A percentile compares a stretch with the other conserved stretches of the same genome.
phyloP scores from a whole-genome alignment of 2,113 vertebrate genomes.

The Chlorodrepanis virens region DNA sequence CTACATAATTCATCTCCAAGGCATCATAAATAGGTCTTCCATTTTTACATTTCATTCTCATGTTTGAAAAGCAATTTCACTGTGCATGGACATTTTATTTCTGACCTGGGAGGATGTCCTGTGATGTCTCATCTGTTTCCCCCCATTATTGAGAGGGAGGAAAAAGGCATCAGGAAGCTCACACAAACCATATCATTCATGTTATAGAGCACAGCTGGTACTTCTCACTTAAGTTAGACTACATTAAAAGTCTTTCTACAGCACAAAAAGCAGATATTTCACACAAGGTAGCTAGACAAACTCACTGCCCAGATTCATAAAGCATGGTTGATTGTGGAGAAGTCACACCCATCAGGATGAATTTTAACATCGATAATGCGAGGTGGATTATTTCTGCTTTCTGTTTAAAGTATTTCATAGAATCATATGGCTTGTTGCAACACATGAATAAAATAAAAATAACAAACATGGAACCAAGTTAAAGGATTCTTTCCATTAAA shows the following conservation, averaged over 20 bases:
- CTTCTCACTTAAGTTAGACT: background rate
- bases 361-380: background rate
- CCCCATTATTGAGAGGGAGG: background rate
- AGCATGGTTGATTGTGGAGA: background rate
- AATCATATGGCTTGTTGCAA: background rate
- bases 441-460: background rate
- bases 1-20: background rate
- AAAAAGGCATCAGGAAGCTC: background rate
- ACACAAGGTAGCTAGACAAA: background rate
- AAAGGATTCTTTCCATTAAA: background rate
- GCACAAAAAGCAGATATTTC: background rate
- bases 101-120: background rate
- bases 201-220: background rate
- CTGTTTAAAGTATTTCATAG: background rate
- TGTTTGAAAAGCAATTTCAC: background rate
- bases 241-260: background rate
- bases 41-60: background rate
- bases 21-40: background rate
- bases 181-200: rapidly evolving
- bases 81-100: background rate
- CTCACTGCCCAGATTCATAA: background rate
- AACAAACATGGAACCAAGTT: background rate
- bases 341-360: background rate
- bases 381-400: background rate
- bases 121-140: background rate